Conservation (phyloP, 1,140 invertebrate genomes). For the Choristoneura fumiferana region DNA sequence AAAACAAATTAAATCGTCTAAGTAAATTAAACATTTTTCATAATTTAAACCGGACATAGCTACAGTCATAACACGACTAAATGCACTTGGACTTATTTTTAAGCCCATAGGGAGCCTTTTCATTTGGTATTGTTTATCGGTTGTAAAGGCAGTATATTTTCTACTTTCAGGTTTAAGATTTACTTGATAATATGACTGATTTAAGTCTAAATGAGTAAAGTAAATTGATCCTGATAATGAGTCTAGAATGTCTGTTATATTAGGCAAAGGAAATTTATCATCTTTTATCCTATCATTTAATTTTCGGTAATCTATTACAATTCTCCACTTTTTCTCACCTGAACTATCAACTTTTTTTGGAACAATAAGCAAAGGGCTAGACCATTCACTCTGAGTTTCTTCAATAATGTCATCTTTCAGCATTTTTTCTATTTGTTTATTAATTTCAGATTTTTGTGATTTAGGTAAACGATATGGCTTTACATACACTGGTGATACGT, state of each 20-base stretch:
- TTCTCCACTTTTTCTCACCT: slow-evolving; percentile 13
- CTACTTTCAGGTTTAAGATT: not conserved
- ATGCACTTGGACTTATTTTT: not conserved
- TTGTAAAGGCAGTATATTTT: slow-evolving; percentile 13
- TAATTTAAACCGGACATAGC: slow-evolving; percentile 2
- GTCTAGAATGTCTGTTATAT: no score
- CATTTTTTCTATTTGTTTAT: slow-evolving; percentile 17
- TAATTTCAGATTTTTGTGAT: slow-evolving; percentile 1
- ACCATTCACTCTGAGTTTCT: not conserved
- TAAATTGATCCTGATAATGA: slow-evolving; percentile 8
- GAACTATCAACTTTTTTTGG: slow-evolving; percentile 6
- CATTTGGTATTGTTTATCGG: slow-evolving; percentile 14
- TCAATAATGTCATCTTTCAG: slow-evolving; percentile 12
- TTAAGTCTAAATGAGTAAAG: slow-evolving; percentile 9
- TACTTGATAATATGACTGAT: slow-evolving; percentile 6
- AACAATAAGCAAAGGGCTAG: slow-evolving; percentile 19
- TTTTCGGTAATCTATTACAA: no score
- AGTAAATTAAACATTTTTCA: not conserved
- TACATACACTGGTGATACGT: slow-evolving; percentile 8
- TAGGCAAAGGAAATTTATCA: slow-evolving; percentile 32
- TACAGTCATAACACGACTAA: slow-evolving; percentile 8
- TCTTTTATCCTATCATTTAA: slow-evolving; percentile 25
- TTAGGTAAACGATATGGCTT: slow-evolving; percentile 19
- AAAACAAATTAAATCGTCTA: not conserved
- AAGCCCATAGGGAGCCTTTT: not conserved